Percentiles rank a stretch among this genome's conserved stretches.
Conservation (phyloP, 2,113 vertebrate genomes). For the Scomber colias region DNA sequence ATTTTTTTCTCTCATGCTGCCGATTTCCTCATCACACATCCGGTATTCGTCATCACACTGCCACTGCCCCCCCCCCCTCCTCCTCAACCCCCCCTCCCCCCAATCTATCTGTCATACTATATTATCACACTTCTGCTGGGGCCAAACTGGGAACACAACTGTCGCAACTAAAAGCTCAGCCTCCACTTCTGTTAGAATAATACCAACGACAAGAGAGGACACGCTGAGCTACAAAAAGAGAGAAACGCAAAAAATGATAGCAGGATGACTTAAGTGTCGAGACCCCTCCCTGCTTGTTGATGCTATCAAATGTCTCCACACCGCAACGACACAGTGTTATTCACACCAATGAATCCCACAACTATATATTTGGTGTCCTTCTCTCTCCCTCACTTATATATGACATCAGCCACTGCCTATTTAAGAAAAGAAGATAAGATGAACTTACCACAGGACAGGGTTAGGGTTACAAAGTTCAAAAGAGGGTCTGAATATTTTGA, state of each 20-base stretch:
- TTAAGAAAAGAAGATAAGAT: conserved; percentile 15
- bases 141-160: conserved; percentile 54
- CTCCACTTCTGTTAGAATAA: conserved; percentile 24
- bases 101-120: conserved; percentile 46
- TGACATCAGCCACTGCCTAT: conserved; percentile 66
- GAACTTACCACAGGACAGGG: conserved; percentile 17
- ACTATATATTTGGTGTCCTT: conserved; percentile 58
- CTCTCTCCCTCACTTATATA: conserved; percentile 50
- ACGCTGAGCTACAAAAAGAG: neutral
- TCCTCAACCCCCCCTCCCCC: too few relatives aligned
- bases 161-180: conserved; percentile 42
- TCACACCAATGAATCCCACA: conserved; percentile 56
- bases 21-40: conserved; percentile 76
- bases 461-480: neutral
- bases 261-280: conserved; percentile 30
- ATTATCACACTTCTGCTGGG: conserved; percentile 65
- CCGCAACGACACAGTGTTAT: conserved; percentile 14
- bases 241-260: conserved; percentile 5
- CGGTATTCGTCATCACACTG: conserved; percentile 57
- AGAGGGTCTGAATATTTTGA: conserved; percentile 1
- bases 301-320: conserved; percentile 21
- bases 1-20: conserved; percentile 62
- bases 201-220: conserved; percentile 20
- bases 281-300: conserved; percentile 40
- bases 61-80: neutral